Base-by-base conservation (phyloP, 2,113 vertebrate genomes). In the Prietella phreatophila region DNA sequence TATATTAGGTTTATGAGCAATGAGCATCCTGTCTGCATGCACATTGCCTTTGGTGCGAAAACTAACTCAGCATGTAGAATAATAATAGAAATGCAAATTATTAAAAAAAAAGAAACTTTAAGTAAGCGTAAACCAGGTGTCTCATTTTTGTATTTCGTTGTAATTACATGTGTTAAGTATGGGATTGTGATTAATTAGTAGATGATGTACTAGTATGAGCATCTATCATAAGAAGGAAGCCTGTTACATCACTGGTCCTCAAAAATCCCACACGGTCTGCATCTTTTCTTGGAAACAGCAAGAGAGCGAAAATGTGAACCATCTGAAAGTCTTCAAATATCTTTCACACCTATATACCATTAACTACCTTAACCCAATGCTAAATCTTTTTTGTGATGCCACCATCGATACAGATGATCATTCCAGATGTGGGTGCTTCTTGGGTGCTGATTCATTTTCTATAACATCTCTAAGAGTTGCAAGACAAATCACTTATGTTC, bases 1-100 rank as follows among this genome's bases (percentile, higher is more conserved):
- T 92, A 93, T 91, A 90, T 88, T 92, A 92, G 92, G 90, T 93
- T 91, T 93, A 91, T 91, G 87, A 87, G 86, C n/a, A n/a, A 88
- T 89, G 78, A 90, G 82, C 87, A 71, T 87, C 80, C n/a, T 90
- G 90, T 93, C 90, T 93, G 93, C 94, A 93, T 93, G 93, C 91
- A 85, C 84, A 73, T 84, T 84, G 82, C 87, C 87, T 85, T 82
- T 81, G 79, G 50, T 39, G 91, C 84, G 58, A 86, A 65, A 71
- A 88, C 56, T 76, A 67, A 84, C 76, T 85, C 53, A 22, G 71
- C 42, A 88, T 89, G 85, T 90, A 88, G 76, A 85, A 73, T 60
- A 86, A 86, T 53, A 67, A 86, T 55, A 88, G 11, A 63, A 75
- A 75, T 33, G 4, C 30, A 60, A 42, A 73, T 85, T 25, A 86